Evolutionary conservation across 2,113 vertebrate species (phyloP), one percentile per base, ranked within the genome.

Genomic region (Chaetorhynchus papuensis): DNA sequence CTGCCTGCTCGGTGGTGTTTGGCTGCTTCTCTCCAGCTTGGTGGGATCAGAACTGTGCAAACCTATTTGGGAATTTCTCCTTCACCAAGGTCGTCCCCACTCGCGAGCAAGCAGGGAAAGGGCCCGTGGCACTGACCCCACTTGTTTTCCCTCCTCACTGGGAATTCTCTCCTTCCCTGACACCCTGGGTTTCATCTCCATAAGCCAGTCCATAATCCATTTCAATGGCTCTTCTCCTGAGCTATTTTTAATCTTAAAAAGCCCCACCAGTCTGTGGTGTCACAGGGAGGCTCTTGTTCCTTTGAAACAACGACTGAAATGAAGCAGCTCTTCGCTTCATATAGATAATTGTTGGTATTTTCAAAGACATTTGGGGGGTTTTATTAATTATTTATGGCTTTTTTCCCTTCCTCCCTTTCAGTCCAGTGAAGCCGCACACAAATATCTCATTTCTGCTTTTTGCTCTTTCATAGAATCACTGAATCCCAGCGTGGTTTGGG

Each of bases 171-270:
- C 81, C 65, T 83, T 83, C 60, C 28, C 82, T 64, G 70, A 84
- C 87, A 94, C 87, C 63, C 39, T 30, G 17, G 6, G 77, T 57
- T 93, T 86, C 90, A 77, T 71, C 92, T 93, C 87, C 82, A 12
- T 37, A 80, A 93, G 71, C 87, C 95, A 94, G 89, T 66, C 64
- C 94, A 79, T 95, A 96, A 97, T 96, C 95, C 92, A 76, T 93
- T 92, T 95, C 94, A 96, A 96, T 87, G 96, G 95, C 94, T 97
- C 91, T 96, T 95, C 94, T 91, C 93, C 37, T 15, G 41, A 90
- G 79, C 79, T 97, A 97, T 96, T 94, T 96, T 97, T 98, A 96
- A 96, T 72, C 86, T 96, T 74, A 52, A 94, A 95, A 93, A 98
- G 87, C 44, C 64, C 54, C 65, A 97, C 79, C 93, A 87, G 93